Conservation (phyloP, 2,888 invertebrate genomes). For the Apodemia duryi region DNA sequence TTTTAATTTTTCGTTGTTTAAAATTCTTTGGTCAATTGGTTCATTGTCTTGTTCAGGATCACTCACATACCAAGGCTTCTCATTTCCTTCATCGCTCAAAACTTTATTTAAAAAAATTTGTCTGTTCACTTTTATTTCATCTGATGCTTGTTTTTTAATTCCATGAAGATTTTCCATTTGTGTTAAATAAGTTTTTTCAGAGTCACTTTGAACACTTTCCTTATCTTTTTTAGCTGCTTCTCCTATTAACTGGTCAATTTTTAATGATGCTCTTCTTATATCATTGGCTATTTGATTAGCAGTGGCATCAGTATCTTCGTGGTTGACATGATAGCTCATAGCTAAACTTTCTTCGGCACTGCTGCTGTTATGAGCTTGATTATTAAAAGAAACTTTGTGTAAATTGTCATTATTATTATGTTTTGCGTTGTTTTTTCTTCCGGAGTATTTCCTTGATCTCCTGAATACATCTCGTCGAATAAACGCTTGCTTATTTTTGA, state of each 20-base stretch:
- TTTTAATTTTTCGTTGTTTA: constrained; percentile 55
- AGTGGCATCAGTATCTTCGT: constrained; percentile 76
- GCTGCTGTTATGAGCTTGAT: constrained; percentile 61
- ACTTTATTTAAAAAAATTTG: constrained; percentile 67
- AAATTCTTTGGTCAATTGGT: constrained; percentile 53
- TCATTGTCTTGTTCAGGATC: constrained; percentile 72
- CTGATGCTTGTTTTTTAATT: constrained; percentile 70
- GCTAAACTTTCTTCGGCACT: constrained; percentile 70
- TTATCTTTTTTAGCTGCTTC: constrained; percentile 58
- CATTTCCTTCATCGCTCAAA: constrained; percentile 58
- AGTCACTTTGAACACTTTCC: constrained; percentile 55
- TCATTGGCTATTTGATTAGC: constrained; percentile 78
- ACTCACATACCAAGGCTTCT: constrained; percentile 75
- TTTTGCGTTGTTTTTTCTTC: constrained; percentile 64
- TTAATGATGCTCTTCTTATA: constrained; percentile 75
- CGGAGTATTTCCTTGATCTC: constrained; percentile 72
- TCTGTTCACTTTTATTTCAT: constrained; percentile 70
- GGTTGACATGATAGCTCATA: constrained; percentile 74
- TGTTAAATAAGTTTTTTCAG: constrained; percentile 72
- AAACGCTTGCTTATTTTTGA: constrained; percentile 79
- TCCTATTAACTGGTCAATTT: constrained; percentile 76
- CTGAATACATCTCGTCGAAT: constrained; percentile 71
- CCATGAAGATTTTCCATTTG: constrained; percentile 80
- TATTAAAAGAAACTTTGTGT: constrained; percentile 54
- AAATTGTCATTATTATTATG: constrained; percentile 52